A percentile compares a stretch with the other conserved stretches of the same genome.
These are phyloP conservation scores for Euwallacea fornicatus DNA, from an alignment of 1,140 invertebrate genomes.

Conservation along the genomic window DNA sequence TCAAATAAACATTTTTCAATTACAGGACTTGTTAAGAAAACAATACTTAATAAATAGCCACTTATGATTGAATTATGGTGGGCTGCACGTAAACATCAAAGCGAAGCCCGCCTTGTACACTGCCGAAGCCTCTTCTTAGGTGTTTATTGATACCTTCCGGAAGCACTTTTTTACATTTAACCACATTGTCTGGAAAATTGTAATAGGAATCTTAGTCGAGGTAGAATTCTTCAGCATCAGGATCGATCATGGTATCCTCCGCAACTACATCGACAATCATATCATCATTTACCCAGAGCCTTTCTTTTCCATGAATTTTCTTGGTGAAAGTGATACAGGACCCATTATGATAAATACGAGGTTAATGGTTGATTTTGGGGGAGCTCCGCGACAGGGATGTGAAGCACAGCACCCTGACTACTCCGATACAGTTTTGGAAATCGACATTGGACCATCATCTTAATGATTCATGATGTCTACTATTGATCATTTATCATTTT, in stretches of 20 bases:
- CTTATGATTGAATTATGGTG: conserved; percentile 36
- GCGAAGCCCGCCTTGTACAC: background rate
- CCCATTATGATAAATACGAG: conserved; percentile 25
- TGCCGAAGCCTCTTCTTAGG: background rate
- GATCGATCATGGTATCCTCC: no score
- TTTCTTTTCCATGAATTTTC: background rate
- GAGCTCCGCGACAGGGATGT: conserved; percentile 13
- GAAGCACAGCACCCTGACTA: conserved; percentile 19
- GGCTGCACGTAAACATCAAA: conserved; percentile 20
- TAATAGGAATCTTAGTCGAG: no score
- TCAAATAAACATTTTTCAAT: conserved; percentile 38
- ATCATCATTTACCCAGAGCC: no score
- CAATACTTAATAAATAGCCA: conserved; percentile 37
- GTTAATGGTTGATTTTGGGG: conserved; percentile 34
- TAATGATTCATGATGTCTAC: conserved; percentile 39
- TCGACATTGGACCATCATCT: conserved; percentile 38
- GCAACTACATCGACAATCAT: no score
- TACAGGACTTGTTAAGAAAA: conserved; percentile 25
- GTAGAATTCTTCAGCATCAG: no score
- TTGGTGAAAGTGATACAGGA: conserved; percentile 10
- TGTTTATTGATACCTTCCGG: conserved; percentile 20
- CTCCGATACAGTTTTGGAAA: conserved; percentile 36
- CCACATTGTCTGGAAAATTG: no score
- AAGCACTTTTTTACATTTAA: background rate
- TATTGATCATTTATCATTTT: conserved; percentile 34